phyloP scores from a whole-genome alignment of 2,888 invertebrate genomes.

The Diarsia dahlii region DNA sequence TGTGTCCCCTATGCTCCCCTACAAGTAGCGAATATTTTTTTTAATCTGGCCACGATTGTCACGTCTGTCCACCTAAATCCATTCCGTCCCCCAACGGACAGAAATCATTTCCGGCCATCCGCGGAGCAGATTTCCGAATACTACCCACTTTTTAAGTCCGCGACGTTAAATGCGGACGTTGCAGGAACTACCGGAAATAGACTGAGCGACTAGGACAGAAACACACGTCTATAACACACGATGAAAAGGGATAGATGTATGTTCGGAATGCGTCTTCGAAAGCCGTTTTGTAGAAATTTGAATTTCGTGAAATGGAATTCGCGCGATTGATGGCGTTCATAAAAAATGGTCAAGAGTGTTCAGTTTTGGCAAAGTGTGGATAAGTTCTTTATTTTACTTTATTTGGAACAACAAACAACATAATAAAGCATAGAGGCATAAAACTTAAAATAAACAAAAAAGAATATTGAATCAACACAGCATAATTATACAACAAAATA shows the following conservation, averaged over 20 bases:
- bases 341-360: conserved; percentile 59
- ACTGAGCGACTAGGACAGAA: conserved; percentile 83
- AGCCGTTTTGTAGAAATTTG: conserved; percentile 68
- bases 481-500: no score
- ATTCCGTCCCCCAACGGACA: conserved; percentile 76
- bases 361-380: background rate
- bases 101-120: conserved; percentile 88
- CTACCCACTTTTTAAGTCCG: conserved; percentile 88
- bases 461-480: no score
- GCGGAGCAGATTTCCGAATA: conserved; percentile 83
- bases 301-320: conserved; percentile 69
- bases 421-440: no score
- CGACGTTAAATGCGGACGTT: conserved; percentile 84
- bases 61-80: conserved; percentile 69
- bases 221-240: conserved; percentile 65
- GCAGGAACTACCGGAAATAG: conserved; percentile 88
- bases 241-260: conserved; percentile 69
- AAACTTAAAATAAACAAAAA: no score
- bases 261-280: conserved; percentile 54
- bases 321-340: conserved; percentile 59
- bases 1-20: conserved; percentile 4
- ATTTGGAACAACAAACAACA: no score
- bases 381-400: background rate
- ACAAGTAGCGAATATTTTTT: conserved; percentile 48
- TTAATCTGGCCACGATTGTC: conserved; percentile 65